These are phyloP conservation scores for Lottia gigantea DNA, from an alignment of 2,888 invertebrate genomes.

Conservation along the genomic window DNA sequence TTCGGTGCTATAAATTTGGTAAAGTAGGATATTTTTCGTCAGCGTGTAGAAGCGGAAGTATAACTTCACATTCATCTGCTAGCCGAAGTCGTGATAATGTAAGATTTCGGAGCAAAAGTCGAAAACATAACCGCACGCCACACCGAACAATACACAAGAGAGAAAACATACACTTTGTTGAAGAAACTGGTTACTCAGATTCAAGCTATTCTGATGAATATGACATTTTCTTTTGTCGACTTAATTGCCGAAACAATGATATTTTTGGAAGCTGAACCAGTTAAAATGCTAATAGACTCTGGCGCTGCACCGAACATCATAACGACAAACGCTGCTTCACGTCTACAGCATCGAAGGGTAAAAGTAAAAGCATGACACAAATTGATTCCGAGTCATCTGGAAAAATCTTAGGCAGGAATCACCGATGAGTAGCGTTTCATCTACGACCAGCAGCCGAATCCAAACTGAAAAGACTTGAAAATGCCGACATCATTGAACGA, in stretches of 20 bases:
- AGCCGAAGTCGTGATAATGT: no score
- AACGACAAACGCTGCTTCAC: constrained; percentile 2
- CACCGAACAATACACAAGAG: background rate
- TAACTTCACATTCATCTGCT: no score
- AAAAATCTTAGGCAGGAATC: background rate
- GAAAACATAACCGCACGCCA: background rate
- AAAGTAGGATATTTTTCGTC: no score
- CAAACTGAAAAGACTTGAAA: constrained; percentile 21
- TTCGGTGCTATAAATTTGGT: no score
- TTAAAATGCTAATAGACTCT: constrained; percentile 13
- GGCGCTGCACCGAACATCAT: constrained; percentile 15
- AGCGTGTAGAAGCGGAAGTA: no score
- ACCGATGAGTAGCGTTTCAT: constrained; percentile 32
- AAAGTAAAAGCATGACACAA: background rate
- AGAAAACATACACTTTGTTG: background rate
- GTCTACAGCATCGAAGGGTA: background rate
- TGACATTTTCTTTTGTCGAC: background rate
- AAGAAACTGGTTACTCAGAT: background rate
- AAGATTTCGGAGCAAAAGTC: constrained; percentile 1
- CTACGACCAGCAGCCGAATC: constrained; percentile 23
- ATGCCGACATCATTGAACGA: constrained; percentile 28
- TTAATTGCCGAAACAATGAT: no score
- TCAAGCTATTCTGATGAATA: background rate
- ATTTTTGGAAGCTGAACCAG: no score
- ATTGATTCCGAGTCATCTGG: background rate